Evolutionary conservation across 2,888 invertebrate species (phyloP).

Genomic region (Priapulus caudatus): DNA sequence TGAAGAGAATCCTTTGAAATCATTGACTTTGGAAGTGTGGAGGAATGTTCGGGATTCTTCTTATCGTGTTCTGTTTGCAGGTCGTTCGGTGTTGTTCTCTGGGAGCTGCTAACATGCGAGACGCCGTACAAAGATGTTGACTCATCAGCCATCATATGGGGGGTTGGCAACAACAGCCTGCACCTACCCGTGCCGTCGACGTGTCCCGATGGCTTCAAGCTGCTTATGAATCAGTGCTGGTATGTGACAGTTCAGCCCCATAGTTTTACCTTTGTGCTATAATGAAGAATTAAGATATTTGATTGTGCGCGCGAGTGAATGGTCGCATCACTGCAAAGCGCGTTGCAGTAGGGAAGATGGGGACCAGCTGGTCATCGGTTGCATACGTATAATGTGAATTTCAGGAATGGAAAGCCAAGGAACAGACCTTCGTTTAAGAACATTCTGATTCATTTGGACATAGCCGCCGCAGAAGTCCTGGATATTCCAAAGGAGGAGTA

Average conservation of each 20-base stretch:
- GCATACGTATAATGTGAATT: no score
- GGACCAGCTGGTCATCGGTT: no score
- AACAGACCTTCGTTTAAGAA: slow-evolving; percentile 81
- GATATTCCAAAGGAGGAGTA: slow-evolving; percentile 57
- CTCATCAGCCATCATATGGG: slow-evolving; percentile 93
- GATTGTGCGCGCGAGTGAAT: no score
- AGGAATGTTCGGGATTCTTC: no score
- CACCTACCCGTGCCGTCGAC: slow-evolving; percentile 79
- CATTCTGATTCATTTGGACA: slow-evolving; percentile 79
- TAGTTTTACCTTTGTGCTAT: no score
- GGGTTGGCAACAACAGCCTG: slow-evolving; percentile 86
- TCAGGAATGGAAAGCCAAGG: slow-evolving; percentile 61
- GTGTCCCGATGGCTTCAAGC: slow-evolving; percentile 55
- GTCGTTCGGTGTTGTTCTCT: slow-evolving; percentile 91
- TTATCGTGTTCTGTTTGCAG: no score
- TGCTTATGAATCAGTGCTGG: slow-evolving; percentile 85
- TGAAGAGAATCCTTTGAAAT: no score
- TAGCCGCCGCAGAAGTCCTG: slow-evolving; percentile 67
- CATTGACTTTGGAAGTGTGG: no score
- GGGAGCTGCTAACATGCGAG: slow-evolving; percentile 92
- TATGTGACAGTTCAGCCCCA: no score
- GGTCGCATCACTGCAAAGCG: no score
- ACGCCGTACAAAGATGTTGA: slow-evolving; percentile 87
- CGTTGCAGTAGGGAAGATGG: no score
- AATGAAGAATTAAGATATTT: no score